Conservation (phyloP, 2,888 invertebrate genomes). For the Esperia sulphurella region DNA sequence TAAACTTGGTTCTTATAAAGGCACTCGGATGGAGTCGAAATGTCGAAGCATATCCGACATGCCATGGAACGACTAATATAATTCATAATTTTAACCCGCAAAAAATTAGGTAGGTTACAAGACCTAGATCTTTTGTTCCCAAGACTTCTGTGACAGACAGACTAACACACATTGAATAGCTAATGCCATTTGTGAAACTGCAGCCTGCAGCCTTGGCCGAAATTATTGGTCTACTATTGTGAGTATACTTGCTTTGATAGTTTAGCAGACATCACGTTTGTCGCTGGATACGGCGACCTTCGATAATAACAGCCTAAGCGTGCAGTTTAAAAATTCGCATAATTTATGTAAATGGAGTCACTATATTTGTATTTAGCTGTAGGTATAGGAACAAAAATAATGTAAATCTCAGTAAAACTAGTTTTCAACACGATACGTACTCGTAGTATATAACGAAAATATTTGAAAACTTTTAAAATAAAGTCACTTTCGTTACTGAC, state of each 20-base stretch:
- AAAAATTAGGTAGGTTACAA: no score
- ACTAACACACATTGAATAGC: constrained; percentile 46
- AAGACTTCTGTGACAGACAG: constrained; percentile 29
- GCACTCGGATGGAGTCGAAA: no score
- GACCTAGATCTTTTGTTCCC: constrained; percentile 41
- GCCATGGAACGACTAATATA: no score
- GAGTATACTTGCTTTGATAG: neutral
- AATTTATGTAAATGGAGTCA: neutral
- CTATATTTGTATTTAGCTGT: neutral
- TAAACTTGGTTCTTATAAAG: no score
- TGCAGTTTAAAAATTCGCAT: neutral
- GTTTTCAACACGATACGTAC: no score
- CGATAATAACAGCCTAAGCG: neutral
- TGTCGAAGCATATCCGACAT: no score
- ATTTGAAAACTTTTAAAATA: no score
- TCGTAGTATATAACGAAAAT: no score
- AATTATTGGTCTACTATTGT: constrained; percentile 29
- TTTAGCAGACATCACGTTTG: neutral
- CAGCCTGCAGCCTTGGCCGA: constrained; percentile 57
- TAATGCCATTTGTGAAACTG: constrained; percentile 64
- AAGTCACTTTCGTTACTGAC: no score
- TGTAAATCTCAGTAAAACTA: no score
- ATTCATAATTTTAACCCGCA: no score
- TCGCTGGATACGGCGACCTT: neutral
- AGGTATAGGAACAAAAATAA: neutral